Conservation (phyloP, 92 coral and sea anemone genomes). For the Desmophyllum pertusum region DNA sequence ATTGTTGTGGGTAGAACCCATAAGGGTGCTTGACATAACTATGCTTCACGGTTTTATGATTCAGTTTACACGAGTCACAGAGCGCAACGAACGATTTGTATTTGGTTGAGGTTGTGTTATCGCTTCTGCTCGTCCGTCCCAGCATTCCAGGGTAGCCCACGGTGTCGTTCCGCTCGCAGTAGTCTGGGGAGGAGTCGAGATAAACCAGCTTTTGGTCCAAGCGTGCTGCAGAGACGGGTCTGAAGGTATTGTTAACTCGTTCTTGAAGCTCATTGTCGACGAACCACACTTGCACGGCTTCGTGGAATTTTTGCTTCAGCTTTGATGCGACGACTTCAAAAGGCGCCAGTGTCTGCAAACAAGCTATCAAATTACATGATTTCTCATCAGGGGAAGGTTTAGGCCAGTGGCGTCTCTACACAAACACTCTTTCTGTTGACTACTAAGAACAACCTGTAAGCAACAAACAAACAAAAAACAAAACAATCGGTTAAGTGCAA, state of each 20-base stretch:
- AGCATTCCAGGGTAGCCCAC: constrained; percentile 73
- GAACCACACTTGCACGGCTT: constrained; percentile 45
- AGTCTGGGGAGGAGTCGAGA: constrained; percentile 68
- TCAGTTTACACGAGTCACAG: constrained; percentile 59
- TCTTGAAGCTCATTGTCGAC: constrained; percentile 43
- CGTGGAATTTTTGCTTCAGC: constrained; percentile 60
- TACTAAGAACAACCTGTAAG: background rate
- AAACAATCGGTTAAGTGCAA: too few species aligned
- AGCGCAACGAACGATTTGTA: constrained; percentile 9
- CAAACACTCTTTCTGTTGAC: too few species aligned
- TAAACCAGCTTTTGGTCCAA: constrained; percentile 35
- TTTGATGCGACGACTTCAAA: constrained; percentile 68
- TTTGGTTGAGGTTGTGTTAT: constrained; percentile 9
- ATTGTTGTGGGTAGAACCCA: too few species aligned
- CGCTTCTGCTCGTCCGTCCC: constrained; percentile 67
- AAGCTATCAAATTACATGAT: background rate
- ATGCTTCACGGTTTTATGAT: constrained; percentile 32
- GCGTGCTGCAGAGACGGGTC: too few species aligned
- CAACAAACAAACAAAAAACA: too few species aligned
- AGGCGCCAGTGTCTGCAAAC: constrained; percentile 25
- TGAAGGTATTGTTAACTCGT: too few species aligned
- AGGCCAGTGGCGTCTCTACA: too few species aligned
- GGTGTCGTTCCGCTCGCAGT: constrained; percentile 55
- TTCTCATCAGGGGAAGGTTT: too few species aligned
- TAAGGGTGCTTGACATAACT: constrained; percentile 1